Percentiles rank a stretch among this genome's conserved stretches.
These are phyloP conservation scores for Piscicola geometra DNA, from an alignment of 2,888 invertebrate species.

Conservation along the genomic window DNA sequence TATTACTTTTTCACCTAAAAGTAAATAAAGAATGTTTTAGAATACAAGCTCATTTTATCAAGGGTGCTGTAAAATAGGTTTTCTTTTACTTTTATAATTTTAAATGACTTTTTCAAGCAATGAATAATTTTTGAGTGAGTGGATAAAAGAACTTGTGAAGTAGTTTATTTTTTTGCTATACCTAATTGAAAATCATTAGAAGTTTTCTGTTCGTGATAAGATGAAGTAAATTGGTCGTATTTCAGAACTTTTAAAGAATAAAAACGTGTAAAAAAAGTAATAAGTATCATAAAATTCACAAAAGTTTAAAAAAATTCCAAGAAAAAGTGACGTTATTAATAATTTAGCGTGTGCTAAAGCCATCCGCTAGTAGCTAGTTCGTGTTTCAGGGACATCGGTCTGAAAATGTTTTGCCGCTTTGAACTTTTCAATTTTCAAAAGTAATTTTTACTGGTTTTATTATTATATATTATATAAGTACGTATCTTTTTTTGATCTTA, in stretches of 20 bases:
- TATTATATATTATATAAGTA: too few species aligned
- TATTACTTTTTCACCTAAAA: too few species aligned
- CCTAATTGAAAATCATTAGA: too few species aligned
- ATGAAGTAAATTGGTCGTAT: neutral
- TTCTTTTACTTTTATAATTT: neutral
- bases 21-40: too few species aligned
- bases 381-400: neutral
- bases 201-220: neutral
- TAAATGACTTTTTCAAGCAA: neutral
- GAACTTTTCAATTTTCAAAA: conserved; percentile 11
- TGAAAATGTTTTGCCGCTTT: conserved; percentile 1
- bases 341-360: neutral
- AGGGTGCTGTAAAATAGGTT: too few species aligned
- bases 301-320: neutral
- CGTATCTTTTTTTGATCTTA: too few species aligned
- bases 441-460: neutral
- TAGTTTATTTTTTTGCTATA: too few species aligned
- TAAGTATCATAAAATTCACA: neutral
- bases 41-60: too few species aligned
- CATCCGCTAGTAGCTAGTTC: neutral
- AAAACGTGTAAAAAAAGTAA: neutral
- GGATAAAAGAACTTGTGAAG: too few species aligned
- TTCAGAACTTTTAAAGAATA: neutral
- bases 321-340: too few species aligned
- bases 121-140: too few species aligned